Evolutionary conservation across 2,888 invertebrate species (phyloP), one percentile per base, ranked within the genome.

Genomic region (Ryuthela nishihirai): DNA sequence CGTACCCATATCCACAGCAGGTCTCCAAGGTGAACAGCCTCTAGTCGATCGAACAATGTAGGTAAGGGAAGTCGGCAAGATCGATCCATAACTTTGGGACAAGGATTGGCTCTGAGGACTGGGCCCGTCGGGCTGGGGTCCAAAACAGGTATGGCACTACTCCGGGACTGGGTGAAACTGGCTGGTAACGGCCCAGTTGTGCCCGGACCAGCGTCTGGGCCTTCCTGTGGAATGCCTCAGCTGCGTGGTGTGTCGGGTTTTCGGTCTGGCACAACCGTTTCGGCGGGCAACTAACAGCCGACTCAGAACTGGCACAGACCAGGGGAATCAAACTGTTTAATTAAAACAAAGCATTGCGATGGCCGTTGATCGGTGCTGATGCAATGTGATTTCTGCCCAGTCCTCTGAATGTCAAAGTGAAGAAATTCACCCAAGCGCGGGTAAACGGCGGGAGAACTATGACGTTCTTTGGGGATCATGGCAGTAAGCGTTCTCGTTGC

Each of bases 1-100:
- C 38, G 38, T 38, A 38, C 38, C 38, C 38, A 38, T 38, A 38
- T 38, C 38, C 38, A 15, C 38, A 38, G 38, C 38, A 38, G 38
- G 38, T 38, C 38, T 38, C 38, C 38, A 38, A 38, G 38, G 38
- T 38, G 38, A 38, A 38, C 38, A 38, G 38, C 38, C 38, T 38
- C 38, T 38, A 38, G 38, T 38, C 38, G 38, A 38, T 38, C 6
- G 38, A 38, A 38, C 12, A 38, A 38, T 38, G 38, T 38, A 38
- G 38, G 38, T 38, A 38, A 38, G 38, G 38, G 38, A 38, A 38
- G 38, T 38, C 38, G 38, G 38, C 38, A 38, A 38, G 17, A 38
- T 17, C 38, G 38, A 38, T 38, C 38, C 38, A 15, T 38, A 38
- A 38, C 38, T 38, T 38, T 15, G 38, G 38, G 38, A 38, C 38